These are phyloP conservation scores for Atherix ibis DNA, from an alignment of 2,888 invertebrate species.

Conservation along the genomic window DNA sequence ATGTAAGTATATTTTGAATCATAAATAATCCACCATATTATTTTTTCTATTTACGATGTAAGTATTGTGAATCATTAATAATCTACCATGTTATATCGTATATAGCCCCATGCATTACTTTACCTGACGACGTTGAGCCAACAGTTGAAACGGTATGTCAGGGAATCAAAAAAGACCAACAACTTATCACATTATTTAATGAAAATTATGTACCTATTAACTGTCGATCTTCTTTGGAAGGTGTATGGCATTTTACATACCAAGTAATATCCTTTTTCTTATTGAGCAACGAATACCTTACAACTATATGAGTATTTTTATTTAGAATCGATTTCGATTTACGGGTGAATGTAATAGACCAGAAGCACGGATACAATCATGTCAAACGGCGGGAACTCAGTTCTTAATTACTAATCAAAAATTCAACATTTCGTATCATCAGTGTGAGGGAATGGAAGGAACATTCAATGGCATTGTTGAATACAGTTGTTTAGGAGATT, in stretches of 20 bases:
- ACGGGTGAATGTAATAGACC: slow-evolving; percentile 83
- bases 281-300: no score
- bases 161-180: slow-evolving; percentile 59
- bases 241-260: slow-evolving; percentile 92
- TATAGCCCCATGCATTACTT: slow-evolving; percentile 56
- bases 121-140: slow-evolving; percentile 46
- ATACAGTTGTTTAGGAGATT: slow-evolving; percentile 85
- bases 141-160: slow-evolving; percentile 62
- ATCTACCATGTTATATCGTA: slow-evolving; percentile 10
- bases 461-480: slow-evolving; percentile 85
- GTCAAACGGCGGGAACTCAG: slow-evolving; percentile 90
- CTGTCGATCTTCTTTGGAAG: slow-evolving; percentile 82
- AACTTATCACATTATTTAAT: slow-evolving; percentile 70
- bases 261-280: slow-evolving; percentile 36
- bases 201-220: slow-evolving; percentile 83
- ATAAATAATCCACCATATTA: no score
- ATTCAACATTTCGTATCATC: slow-evolving; percentile 85
- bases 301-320: slow-evolving; percentile 15
- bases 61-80: no score
- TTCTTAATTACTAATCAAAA: slow-evolving; percentile 94
- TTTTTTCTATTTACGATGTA: no score
- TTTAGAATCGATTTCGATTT: slow-evolving; percentile 67
- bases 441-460: slow-evolving; percentile 77
- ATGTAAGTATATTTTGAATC: slow-evolving; percentile 38
- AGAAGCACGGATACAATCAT: slow-evolving; percentile 80